Evolutionary conservation across 2,797 vertebrate species (phyloP), one percentile per base, ranked within the genome.

Genomic region (Ptychobarbus kaznakovi): DNA sequence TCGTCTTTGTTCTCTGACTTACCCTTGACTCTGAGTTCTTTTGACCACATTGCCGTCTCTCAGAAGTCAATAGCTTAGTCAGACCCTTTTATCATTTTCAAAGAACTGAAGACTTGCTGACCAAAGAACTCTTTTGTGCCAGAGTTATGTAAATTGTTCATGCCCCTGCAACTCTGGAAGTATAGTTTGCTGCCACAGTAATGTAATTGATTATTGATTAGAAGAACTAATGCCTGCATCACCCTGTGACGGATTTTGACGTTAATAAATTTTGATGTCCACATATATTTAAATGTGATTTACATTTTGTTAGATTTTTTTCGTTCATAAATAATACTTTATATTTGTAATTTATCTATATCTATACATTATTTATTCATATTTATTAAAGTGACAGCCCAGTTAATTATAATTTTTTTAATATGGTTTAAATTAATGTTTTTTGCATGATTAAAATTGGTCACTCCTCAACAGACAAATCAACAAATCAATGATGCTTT

Each of bases 191-290:
- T 75, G n/a, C 35, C 3, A 8, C 61, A 28, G 78, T 88, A 87
- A 88, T 86, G 83, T 87, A 83, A 89, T 88, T 83, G 72, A 82
- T 79, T 88, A 88, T 87, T 61, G 87, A 90, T 88, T 86, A 77
- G 75, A 81, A 42, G 20, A 84, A 40, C 25, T 11, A 51, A 84
- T 1, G 18, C 35, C 16, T 58, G 63, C 1, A 0, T 77, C 16
- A 66, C 18, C 10, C 13, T 66, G n/a, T 65, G n/a, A 25, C 22
- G 4, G 28, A 3, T 79, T 86, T 82, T 83, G 15, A 51, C 25
- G 40, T 28, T 16, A 18, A 42, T 28, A 40, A 0, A 53, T 32
- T 35, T 66, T 35, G 16, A 35, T 15, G 42, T 56, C 28, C 18
- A 9, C 28, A 15, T 61, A n/a, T 32, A 25, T 51, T 4, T n/a